Base-by-base conservation (phyloP, 1,140 invertebrate species). In the Drosophila elegans region DNA sequence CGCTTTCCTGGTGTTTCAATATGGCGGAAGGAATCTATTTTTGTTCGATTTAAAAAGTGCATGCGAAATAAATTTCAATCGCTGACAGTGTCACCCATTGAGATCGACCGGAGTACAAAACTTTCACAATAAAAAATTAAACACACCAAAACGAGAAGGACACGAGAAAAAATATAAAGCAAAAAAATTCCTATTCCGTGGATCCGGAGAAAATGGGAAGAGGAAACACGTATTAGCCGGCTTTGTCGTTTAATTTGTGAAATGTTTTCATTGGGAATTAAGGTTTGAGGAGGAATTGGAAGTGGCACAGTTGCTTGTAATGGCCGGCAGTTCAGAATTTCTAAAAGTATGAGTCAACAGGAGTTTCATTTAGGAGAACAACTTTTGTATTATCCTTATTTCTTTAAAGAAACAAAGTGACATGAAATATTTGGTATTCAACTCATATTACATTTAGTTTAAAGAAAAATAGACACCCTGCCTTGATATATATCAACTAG, bases 21-120 rank as follows among this genome's bases (percentile, higher is more conserved):
- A 75, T 67, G 74, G 57, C 74, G 74, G 69, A 84, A 84, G 74
- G 61, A 75, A 79, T 79, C 74, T 85, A 83, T 88, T 89, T 89
- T 89, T 76, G 75, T 89, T 89, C 75, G 63, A 83, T 88, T 83
- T 68, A 76, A 79, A 88, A 83, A 83, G 62, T 79, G 83, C 83
- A 86, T 69, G 66, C 53, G 75, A 83, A 88, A 88, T 88, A 86
- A 79, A 86, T 88, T 86, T 83, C 79, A 73, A 66, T 75, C 54
- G 69, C 63, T 56, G 68, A 54, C 62, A 84, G 27, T 56, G 57
- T 62, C 45, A 46, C 6, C 66, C 64, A 71, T 57, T 71, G 51
- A 57, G 36, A 69, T 46, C 44, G 49, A 32, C 53, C 53, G 25
- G 39, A 38, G 49, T 39, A 41, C 38, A 56, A 79, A 89, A 86